Conservation (phyloP, 1,140 invertebrate species). For the Drosophila nebulosa region DNA sequence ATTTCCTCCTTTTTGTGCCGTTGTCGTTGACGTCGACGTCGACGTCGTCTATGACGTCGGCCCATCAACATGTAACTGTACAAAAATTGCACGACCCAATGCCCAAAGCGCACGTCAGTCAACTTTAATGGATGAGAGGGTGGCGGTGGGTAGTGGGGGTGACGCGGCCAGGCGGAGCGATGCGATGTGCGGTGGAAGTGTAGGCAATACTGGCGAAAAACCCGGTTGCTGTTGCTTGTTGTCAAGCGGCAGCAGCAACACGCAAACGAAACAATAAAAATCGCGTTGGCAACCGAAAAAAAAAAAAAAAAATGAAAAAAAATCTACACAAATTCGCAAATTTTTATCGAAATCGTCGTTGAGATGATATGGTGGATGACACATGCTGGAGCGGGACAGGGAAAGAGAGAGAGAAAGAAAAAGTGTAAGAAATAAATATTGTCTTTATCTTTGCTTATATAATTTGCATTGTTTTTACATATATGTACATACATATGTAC, state of each 20-base stretch:
- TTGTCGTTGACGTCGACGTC: too few relatives aligned
- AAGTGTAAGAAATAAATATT: too few relatives aligned
- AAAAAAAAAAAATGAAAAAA: neutral
- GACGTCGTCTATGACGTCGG: neutral
- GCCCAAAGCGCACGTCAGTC: constrained; percentile 7
- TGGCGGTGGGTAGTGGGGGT: too few relatives aligned
- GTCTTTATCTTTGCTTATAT: too few relatives aligned
- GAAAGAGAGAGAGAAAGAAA: too few relatives aligned
- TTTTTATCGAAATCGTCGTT: neutral
- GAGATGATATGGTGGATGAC: neutral
- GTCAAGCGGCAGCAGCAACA: neutral
- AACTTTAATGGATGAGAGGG: neutral
- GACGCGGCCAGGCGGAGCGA: neutral
- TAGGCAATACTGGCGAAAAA: neutral
- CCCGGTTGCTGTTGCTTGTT: neutral
- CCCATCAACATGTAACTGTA: constrained; percentile 9
- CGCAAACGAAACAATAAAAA: neutral
- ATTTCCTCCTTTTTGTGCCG: neutral
- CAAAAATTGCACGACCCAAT: constrained; percentile 6
- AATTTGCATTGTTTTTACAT: neutral
- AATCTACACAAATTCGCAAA: neutral
- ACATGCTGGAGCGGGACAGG: too few relatives aligned
- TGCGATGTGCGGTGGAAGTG: neutral
- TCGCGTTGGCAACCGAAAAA: neutral
- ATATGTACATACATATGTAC: neutral